phyloP scores from a whole-genome alignment of 2,113 vertebrate genomes.

The Grammomys surdaster region DNA sequence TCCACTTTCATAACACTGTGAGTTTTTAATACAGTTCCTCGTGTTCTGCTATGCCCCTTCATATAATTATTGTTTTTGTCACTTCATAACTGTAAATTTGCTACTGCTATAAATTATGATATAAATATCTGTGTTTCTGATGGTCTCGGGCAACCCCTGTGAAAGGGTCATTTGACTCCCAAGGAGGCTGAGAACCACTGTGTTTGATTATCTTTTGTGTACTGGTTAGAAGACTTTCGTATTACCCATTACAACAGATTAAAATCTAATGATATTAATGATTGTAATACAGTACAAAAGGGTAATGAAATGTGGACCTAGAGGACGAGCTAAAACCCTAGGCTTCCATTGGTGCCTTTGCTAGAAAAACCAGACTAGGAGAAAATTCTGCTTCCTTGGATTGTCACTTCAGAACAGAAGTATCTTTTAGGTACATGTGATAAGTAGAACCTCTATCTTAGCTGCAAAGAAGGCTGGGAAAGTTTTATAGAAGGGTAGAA shows the following conservation, averaged over 20 bases:
- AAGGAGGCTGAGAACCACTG: neutral
- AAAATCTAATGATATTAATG: neutral
- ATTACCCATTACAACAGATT: constrained; percentile 1
- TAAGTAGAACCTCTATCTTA: neutral
- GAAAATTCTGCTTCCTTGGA: neutral
- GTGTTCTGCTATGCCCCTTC: neutral
- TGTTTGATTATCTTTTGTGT: neutral
- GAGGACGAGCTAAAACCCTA: neutral
- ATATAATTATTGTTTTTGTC: neutral
- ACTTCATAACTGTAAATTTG: neutral
- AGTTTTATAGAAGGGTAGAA: neutral
- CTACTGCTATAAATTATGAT: neutral
- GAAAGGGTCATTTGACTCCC: neutral
- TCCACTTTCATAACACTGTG: neutral
- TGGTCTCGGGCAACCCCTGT: neutral
- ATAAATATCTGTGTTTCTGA: neutral
- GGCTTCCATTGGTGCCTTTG: neutral
- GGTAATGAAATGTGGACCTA: neutral
- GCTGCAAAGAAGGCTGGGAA: neutral
- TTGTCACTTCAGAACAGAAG: neutral
- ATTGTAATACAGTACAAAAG: neutral
- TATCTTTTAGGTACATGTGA: neutral
- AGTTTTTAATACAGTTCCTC: neutral
- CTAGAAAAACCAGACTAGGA: neutral
- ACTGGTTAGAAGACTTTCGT: neutral